Evolutionary conservation across 2,888 invertebrate species (phyloP), one percentile per base, ranked within the genome.

Genomic region (Drosophila mercatorum): DNA sequence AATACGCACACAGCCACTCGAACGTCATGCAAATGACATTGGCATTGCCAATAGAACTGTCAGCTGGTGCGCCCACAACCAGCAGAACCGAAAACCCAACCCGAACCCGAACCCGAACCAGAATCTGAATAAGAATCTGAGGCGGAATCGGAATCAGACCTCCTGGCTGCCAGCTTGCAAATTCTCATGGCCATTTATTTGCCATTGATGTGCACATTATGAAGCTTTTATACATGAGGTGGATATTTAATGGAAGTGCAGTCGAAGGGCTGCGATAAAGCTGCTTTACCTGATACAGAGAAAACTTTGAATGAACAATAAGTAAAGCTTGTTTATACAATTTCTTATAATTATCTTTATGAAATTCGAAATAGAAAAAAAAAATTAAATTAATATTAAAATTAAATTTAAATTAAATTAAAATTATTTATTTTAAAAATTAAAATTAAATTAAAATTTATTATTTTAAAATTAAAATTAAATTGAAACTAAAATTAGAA

Each of bases 1-100:
- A 40, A 56, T 26, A 74, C 51, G 58, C 36, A 28, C 59, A 55
- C 51, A 14, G 26, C 52, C 38, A 22, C 44, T 34, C 26, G 59
- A 52, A 34, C 55, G 38, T 62, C 38, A 56, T 69, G 62, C 63
- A 72, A 70, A 71, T 63, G 72, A 40, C 63, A 63, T 49, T 59
- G 58, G 43, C 68, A 44, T 38, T 52, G 59, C 46, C 55, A 46
- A 31, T 57, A 56, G 47, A 40, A 43, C 38, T 46, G 62, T 14
- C 47, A 53, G 36, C 36, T 17, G 52, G 14, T 14, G 22, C 8
- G 12, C 14, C 52, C n/a, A n/a, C 22, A 17, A 43, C 47, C 47
- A 47, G 12, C 11, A 8, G 14, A 38, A 2, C 22, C 3, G 3
- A 28, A 8, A 28, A 10, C 31, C n/a, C 10, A 28, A 26, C 36